Evolutionary conservation across 2,797 vertebrate genomes (phyloP), one percentile per base, ranked within the genome.

Genomic region (Nothura maculosa): DNA sequence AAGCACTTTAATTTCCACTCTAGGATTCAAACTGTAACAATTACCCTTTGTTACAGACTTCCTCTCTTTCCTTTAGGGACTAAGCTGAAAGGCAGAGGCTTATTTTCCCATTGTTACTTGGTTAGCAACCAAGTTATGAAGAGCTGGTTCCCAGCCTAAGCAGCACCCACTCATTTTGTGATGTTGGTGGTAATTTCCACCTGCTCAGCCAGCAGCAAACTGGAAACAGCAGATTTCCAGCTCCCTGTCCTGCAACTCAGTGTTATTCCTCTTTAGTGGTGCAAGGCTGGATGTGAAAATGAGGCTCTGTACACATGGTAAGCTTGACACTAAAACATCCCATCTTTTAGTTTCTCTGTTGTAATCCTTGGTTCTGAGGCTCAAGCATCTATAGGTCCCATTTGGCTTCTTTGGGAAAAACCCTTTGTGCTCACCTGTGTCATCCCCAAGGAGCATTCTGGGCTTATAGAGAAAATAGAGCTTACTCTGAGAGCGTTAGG

Each of bases 31-130:
- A 79, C 25, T 61, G 64, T 77, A 90, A 76, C 47, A 77, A 70
- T 86, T 89, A 82, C 45, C 36, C 13, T 78, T 75, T 87, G 61
- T 93, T 89, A 62, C 17, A 61, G 24, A 67, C 57, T 70, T 30
- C 32, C 81, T 70, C 72, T 86, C 2, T 80, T 89, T 28, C 58
- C 74, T 22, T 70, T 85, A 58, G 36, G 87, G 22, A 72, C 72
- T 77, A 54, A 81, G 30, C 60, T 82, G 62, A 87, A 89, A 89
- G 42, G 42, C 58, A 67, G 42, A 25, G 14, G 1, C 57, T 77
- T 73, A 38, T 92, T 90, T 87, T 87, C 43, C 28, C n/a, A 28
- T 83, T 87, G 25, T 87, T 87, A 55, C 43, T 87, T 79, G 2
- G 2, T 78, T 92, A 84, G 28, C 54, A 70, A 72, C 61, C 45